Conservation (phyloP, 1,140 invertebrate genomes). For the Drosophila neocordata region DNA sequence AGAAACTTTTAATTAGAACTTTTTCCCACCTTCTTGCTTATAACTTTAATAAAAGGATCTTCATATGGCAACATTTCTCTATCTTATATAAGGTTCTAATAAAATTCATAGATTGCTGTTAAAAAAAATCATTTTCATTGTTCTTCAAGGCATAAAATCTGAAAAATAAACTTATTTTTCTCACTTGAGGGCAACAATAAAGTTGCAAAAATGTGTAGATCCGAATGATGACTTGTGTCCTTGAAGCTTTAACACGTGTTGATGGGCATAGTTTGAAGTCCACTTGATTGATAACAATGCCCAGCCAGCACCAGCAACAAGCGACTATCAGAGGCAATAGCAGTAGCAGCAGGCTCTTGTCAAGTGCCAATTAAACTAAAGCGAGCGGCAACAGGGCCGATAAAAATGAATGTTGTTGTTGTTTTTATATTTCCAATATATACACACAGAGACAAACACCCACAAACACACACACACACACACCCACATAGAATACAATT, state of each 20-base stretch:
- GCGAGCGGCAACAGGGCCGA: slow-evolving; percentile 66
- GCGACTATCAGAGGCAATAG: slow-evolving; percentile 10
- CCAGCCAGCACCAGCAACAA: slow-evolving; percentile 12
- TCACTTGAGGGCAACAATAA: background rate
- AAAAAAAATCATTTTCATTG: background rate
- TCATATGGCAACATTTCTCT: too few relatives aligned
- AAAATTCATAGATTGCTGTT: too few relatives aligned
- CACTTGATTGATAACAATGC: slow-evolving; percentile 71
- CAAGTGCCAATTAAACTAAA: slow-evolving; percentile 81
- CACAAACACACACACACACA: slow-evolving; percentile 12
- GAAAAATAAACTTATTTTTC: background rate
- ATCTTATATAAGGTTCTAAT: too few relatives aligned
- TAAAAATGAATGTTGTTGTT: slow-evolving; percentile 73
- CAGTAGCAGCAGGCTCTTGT: slow-evolving; percentile 51
- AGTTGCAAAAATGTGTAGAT: background rate
- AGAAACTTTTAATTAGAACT: too few relatives aligned
- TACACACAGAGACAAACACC: background rate
- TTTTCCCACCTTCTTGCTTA: too few relatives aligned
- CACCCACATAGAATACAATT: slow-evolving; percentile 14
- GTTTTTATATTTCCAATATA: background rate
- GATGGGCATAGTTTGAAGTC: slow-evolving; percentile 47
- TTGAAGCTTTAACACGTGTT: slow-evolving; percentile 24
- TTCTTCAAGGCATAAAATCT: background rate
- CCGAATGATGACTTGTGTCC: background rate
- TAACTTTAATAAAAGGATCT: too few relatives aligned